A percentile compares a stretch with the other conserved stretches of the same genome.
Evolutionary conservation across 2,888 invertebrate species (phyloP).

Genomic region (Acanthococcus lagerstroemiae): DNA sequence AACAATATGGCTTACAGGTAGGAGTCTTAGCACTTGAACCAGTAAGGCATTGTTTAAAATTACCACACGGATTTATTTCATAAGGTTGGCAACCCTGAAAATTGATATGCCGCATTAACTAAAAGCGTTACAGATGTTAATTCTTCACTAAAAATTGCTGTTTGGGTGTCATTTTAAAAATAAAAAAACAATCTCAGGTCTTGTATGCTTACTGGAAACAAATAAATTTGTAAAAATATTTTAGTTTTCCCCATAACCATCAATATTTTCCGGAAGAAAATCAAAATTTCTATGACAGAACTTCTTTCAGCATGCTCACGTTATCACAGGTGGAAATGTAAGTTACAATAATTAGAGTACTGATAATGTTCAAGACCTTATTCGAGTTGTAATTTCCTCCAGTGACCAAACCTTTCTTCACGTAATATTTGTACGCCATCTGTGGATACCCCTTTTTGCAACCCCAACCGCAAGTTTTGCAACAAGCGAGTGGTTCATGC

Average conservation of each 20-base stretch:
- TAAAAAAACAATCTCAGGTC: neutral
- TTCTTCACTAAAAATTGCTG: too few relatives aligned
- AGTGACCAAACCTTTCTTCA: conserved; percentile 31
- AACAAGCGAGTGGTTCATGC: conserved; percentile 32
- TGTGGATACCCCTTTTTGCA: conserved; percentile 30
- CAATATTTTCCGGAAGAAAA: neutral
- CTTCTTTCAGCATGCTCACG: neutral
- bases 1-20: neutral
- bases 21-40: neutral
- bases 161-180: neutral
- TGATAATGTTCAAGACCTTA: conserved; percentile 13
- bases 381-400: conserved; percentile 32
- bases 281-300: too few relatives aligned
- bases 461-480: conserved; percentile 31
- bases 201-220: neutral
- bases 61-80: neutral
- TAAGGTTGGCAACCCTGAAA: conserved; percentile 1
- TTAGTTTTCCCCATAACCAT: neutral
- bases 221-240: neutral
- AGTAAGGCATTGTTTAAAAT: neutral
- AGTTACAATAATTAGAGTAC: neutral
- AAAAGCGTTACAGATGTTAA: neutral
- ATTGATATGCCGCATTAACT: neutral
- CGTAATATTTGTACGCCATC: conserved; percentile 30
- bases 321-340: neutral